Conservation (phyloP, 2,113 vertebrate species). For the Clinocottus analis region DNA sequence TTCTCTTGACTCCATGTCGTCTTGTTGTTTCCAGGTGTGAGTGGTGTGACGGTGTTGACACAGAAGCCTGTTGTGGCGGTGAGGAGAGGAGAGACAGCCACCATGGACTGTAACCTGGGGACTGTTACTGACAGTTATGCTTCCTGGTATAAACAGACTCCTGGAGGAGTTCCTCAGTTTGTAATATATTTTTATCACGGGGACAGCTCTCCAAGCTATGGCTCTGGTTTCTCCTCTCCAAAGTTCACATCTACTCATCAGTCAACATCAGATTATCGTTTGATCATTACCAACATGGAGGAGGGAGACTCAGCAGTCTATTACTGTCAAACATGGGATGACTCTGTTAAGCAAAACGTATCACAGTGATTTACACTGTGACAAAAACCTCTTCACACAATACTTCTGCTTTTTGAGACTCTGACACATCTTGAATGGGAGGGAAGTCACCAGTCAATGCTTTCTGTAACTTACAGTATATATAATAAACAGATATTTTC, state of each 20-base stretch:
- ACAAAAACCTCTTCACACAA: conserved; percentile 65
- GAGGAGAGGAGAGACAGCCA: conserved; percentile 54
- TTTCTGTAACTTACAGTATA: neutral
- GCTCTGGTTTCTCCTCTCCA: conserved; percentile 64
- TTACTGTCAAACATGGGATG: conserved; percentile 55
- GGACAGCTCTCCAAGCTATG: accelerated
- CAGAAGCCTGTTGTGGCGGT: conserved; percentile 56
- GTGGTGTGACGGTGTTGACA: conserved; percentile 46
- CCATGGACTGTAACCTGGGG: conserved; percentile 63
- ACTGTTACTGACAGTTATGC: accelerated
- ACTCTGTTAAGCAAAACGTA: accelerated
- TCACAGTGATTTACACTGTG: conserved; percentile 70
- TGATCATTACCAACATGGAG: conserved; percentile 68
- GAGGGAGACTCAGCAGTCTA: conserved; percentile 72
- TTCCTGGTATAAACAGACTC: conserved; percentile 66
- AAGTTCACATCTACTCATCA: conserved; percentile 61
- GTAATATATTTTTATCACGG: accelerated
- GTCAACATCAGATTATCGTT: conserved; percentile 54
- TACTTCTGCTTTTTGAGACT: conserved; percentile 31
- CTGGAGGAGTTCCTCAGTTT: conserved; percentile 56
- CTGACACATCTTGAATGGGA: neutral
- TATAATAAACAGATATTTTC: neutral
- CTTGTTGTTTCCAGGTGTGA: conserved; percentile 66
- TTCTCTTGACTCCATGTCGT: conserved; percentile 39
- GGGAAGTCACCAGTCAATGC: neutral